Evolutionary conservation across 2,113 vertebrate species (phyloP), one percentile per base, ranked within the genome.

Genomic region (Dolichotis patagonum): DNA sequence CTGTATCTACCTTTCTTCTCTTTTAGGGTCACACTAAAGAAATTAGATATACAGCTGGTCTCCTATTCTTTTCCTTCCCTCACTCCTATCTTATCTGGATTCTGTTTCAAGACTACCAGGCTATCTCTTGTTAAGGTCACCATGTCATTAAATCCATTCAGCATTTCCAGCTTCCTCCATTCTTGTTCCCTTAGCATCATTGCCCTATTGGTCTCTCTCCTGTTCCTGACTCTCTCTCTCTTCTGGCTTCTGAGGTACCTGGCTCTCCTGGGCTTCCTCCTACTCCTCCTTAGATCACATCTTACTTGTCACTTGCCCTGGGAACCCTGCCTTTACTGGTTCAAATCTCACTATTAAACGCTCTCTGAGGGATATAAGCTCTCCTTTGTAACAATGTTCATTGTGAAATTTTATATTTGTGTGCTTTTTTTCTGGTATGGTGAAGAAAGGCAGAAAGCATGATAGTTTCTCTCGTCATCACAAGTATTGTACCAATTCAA

Each of bases 11-110:
- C 5, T 84, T 96, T 84, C 38, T 80, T 75, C 14, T 41, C 84
- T 84, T 84, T 89, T 62, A 78, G 26, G 65, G 20, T 80, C 62
- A 43, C 83, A 56, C 32, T 28, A 88, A 96, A 85, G 30, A 49
- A 58, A 67, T 81, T 86, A 7, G 62, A n/a, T 75, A 58, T 20
- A 80, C 38, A 3, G 91, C 71, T 90, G 14, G 11, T 83, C 88
- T 93, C 71, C 24, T 80, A 65, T 93, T 86, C 54, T 32, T 85
- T 63, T 60, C 30, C 63, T 91, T 35, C 43, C 12, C 75, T 85
- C n/a, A 49, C 46, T 93, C n/a, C 35, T 94, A 90, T 94, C 91
- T 96, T 69, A 96, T 95, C 17, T 46, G 71, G 93, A 49, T 95
- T 90, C 69, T 87, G 46, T 95, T 96, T 96, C 77, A 92, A 90